Conservation (phyloP, 2,797 vertebrate species). For the Trachops cirrhosus region DNA sequence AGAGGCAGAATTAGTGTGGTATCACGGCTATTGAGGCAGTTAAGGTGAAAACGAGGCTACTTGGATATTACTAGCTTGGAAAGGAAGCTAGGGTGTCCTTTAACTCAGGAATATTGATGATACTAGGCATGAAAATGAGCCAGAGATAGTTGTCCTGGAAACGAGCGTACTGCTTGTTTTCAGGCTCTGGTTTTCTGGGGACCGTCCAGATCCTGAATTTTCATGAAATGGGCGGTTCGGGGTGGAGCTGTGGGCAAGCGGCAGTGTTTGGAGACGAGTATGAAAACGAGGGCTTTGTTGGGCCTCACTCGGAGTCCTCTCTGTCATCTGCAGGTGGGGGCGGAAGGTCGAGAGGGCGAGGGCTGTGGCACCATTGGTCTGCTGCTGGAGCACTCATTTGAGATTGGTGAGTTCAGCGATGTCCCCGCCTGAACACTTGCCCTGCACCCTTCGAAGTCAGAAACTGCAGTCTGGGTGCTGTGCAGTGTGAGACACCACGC, state of each 20-base stretch:
- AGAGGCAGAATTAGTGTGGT: neutral
- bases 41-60: neutral
- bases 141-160: neutral
- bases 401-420: conserved; percentile 86
- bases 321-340: conserved; percentile 79
- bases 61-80: neutral
- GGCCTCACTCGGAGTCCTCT: neutral
- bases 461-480: neutral
- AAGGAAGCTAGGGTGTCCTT: neutral
- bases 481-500: neutral
- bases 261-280: neutral
- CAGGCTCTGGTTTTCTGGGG: neutral
- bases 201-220: neutral
- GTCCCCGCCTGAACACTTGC: rapidly evolving
- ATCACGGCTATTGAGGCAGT: rapidly evolving
- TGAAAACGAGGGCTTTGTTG: neutral
- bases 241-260: neutral
- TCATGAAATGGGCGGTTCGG: neutral
- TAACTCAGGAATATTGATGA: neutral
- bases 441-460: neutral
- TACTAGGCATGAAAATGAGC: neutral
- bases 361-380: conserved; percentile 86
- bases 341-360: conserved; percentile 86
- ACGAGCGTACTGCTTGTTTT: neutral
- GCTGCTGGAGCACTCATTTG: conserved; percentile 92